Percentiles rank a stretch among this genome's conserved stretches.
phyloP scores from a whole-genome alignment of 1,140 invertebrate species.

The Drosophila leontia region DNA sequence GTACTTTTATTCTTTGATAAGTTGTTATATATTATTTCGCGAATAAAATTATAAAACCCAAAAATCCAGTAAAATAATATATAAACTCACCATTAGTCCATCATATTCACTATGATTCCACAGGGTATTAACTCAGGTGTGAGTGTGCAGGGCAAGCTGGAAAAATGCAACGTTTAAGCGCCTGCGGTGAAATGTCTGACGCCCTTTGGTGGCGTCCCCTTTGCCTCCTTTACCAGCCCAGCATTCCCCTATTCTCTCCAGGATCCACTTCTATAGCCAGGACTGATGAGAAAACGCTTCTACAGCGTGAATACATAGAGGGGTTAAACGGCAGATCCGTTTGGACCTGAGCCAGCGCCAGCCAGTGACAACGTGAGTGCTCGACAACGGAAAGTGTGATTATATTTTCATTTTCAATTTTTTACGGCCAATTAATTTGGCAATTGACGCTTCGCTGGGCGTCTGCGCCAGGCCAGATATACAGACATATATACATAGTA shows the following conservation, averaged over 20 bases:
- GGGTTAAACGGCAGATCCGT: slow-evolving; percentile 66
- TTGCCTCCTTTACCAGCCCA: neutral
- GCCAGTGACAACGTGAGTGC: slow-evolving; percentile 42
- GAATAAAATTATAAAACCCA: neutral
- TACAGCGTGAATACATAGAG: slow-evolving; percentile 22
- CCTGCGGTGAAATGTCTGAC: slow-evolving; percentile 75
- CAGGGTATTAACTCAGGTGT: slow-evolving; percentile 35
- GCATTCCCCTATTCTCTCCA: neutral
- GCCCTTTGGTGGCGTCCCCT: slow-evolving; percentile 57
- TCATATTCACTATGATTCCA: neutral
- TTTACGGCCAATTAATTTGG: slow-evolving; percentile 84
- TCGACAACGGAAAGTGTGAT: slow-evolving; percentile 80
- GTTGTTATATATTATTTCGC: neutral
- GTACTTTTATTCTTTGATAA: neutral
- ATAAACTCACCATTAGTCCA: neutral
- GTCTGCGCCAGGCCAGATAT: slow-evolving; percentile 65
- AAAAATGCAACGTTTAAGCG: slow-evolving; percentile 74
- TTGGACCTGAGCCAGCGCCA: slow-evolving; percentile 54
- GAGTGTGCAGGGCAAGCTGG: slow-evolving; percentile 22
- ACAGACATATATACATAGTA: slow-evolving; percentile 5
- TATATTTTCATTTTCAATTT: slow-evolving; percentile 85
- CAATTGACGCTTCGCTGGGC: slow-evolving; percentile 82
- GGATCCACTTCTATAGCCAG: slow-evolving; percentile 16
- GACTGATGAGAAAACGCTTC: slow-evolving; percentile 67
- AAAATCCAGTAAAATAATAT: neutral